Base-by-base conservation (phyloP, 1,140 invertebrate genomes). In the Leptinotarsa lineolata region DNA sequence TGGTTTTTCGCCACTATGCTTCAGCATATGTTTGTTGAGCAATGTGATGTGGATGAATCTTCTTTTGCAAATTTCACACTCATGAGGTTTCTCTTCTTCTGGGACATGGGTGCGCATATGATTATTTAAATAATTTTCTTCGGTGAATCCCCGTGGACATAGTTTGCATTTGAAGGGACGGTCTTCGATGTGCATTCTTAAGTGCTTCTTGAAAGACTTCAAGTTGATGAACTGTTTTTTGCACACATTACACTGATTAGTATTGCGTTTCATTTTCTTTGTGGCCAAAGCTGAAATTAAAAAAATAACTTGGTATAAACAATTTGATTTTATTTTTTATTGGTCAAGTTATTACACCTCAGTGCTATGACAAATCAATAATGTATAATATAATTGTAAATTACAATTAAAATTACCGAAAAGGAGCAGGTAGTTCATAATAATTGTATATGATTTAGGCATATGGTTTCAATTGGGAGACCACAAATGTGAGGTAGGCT, bases 111-210 rank as follows among this genome's bases (percentile, higher is more conserved):
- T 87, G 18, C 87, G 85, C 88, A 90, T 89, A 79, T 91, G 90
- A 54, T 89, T 85, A 71, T 88, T 88, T 45, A 91, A 76, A 21
- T 85, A 86, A 60, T 87, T 88, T 72, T 88, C 88, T 78, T 84
- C 68, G 81, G 86, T 79, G 82, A 83, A 72, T 81, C 83, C 80
- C 80, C 84, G 64, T 21, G 81, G 77, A 85, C 98, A 99, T 74
- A 99, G 94, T 85, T 99, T 97, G 87, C 98, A 99, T 13, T 95
- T 95, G 83, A 97, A 99, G 2, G 97, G 98, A 70, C 97, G 86
- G 85, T 99, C 98, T 85, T 99, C 96, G 3, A 98, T 99, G 84
- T 99, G 98, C 2, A 97, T 99, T 78, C 97, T 88, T 85, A 99
- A 95, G 86, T 99, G 97, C 78, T 99, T 99, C 64, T 99, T 87